These are phyloP conservation scores for Pyrocoelia pectoralis DNA, from an alignment of 2,888 invertebrate species.

Conservation along the genomic window DNA sequence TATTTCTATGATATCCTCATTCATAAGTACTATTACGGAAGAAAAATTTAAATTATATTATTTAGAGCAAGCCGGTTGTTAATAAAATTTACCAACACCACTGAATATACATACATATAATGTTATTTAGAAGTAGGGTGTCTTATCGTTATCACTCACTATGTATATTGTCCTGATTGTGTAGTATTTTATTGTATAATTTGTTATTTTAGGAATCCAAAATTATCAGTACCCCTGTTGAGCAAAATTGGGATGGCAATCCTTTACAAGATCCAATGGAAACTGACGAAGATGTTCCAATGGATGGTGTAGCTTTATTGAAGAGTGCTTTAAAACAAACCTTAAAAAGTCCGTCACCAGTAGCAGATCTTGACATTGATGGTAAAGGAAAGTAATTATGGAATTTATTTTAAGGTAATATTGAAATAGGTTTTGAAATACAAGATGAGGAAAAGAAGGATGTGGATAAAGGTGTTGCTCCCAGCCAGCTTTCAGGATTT, in stretches of 20 bases:
- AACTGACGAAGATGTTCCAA: conserved; percentile 70
- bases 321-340: conserved; percentile 71
- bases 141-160: too few relatives aligned
- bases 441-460: conserved; percentile 35
- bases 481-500: conserved; percentile 71
- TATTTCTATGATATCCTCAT: too few relatives aligned
- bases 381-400: conserved; percentile 58
- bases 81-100: too few relatives aligned
- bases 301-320: conserved; percentile 83
- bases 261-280: conserved; percentile 63
- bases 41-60: too few relatives aligned
- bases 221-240: conserved; percentile 53
- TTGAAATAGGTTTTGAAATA: conserved; percentile 28
- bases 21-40: too few relatives aligned
- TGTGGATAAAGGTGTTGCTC: conserved; percentile 47
- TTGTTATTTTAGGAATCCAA: conserved; percentile 16
- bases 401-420: too few relatives aligned
- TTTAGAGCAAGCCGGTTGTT: too few relatives aligned
- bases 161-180: too few relatives aligned
- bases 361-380: conserved; percentile 69
- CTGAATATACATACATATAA: too few relatives aligned
- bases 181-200: neutral
- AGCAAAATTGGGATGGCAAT: conserved; percentile 76
- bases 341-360: conserved; percentile 51
- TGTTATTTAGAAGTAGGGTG: too few relatives aligned